phyloP scores from a whole-genome alignment of 2,113 vertebrate genomes.

The Drymodes brunneopygia region DNA sequence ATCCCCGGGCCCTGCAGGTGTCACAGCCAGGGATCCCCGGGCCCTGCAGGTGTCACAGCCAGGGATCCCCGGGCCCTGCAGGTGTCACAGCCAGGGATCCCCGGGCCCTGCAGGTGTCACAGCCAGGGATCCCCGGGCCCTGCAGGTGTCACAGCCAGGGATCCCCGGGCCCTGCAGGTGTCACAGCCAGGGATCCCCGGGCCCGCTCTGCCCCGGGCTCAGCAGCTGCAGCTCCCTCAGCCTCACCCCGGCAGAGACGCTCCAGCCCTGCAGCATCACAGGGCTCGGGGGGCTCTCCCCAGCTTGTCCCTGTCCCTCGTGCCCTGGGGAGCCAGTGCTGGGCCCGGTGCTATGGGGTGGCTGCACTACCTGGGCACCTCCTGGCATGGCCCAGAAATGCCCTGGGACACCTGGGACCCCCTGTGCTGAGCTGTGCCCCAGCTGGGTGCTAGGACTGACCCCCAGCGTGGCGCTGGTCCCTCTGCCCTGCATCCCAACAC shows the following conservation, averaged over 20 bases:
- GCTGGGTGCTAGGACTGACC: not conserved
- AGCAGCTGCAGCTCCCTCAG: not conserved
- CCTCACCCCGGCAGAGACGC: not conserved
- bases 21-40: too few species aligned
- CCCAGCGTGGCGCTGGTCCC: fast-evolving
- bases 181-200: too few species aligned
- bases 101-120: too few species aligned
- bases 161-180: too few species aligned
- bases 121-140: too few species aligned
- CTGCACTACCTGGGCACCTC: not conserved
- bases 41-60: too few species aligned
- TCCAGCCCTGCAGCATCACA: not conserved
- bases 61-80: too few species aligned
- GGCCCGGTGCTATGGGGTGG: fast-evolving
- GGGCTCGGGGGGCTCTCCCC: not conserved
- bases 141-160: too few species aligned
- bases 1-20: too few species aligned
- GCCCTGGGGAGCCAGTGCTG: not conserved
- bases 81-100: too few species aligned
- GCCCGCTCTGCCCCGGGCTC: not conserved
- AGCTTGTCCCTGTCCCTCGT: not conserved
- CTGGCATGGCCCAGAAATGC: not conserved
- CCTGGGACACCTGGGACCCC: not conserved
- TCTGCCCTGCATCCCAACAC: not conserved
- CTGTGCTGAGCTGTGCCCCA: not conserved